Percentiles rank a stretch among this genome's conserved stretches.
phyloP scores from a whole-genome alignment of 2,797 vertebrate species.

The Huso huso region DNA sequence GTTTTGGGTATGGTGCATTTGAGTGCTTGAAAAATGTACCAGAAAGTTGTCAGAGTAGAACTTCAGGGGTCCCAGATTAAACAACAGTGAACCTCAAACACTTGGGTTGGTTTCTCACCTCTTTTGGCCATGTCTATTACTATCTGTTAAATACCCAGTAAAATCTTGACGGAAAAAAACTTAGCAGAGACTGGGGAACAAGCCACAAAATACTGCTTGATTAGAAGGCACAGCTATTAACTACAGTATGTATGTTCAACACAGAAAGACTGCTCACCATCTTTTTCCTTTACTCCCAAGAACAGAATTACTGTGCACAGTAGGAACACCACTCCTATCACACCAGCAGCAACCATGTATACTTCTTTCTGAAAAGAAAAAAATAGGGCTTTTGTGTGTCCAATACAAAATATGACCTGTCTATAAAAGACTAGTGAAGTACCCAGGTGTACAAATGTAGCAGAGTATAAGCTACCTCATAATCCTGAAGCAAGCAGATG shows the following conservation, averaged over 20 bases:
- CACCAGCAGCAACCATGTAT: constrained; percentile 82
- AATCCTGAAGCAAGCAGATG: too few relatives aligned
- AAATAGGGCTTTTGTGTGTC: not conserved
- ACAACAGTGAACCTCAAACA: too few relatives aligned
- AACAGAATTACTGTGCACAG: constrained; percentile 76
- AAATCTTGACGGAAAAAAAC: not conserved
- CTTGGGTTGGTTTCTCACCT: not conserved
- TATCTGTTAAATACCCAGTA: not conserved
- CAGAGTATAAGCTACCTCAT: too few relatives aligned
- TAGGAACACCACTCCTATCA: constrained; percentile 75
- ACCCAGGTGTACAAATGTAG: too few relatives aligned
- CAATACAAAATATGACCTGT: too few relatives aligned
- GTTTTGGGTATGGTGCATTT: too few relatives aligned
- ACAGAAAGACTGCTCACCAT: constrained; percentile 63
- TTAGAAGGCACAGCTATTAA: not conserved
- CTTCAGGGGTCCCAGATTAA: too few relatives aligned
- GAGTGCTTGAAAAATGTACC: too few relatives aligned
- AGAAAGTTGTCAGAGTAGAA: too few relatives aligned
- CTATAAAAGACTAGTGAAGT: too few relatives aligned
- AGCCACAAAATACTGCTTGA: not conserved
- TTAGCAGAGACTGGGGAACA: not conserved
- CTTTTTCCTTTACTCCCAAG: constrained; percentile 83
- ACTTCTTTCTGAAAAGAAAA: constrained; percentile 65
- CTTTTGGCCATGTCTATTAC: not conserved
- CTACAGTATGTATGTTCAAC: not conserved